Evolutionary conservation across 2,113 vertebrate genomes (phyloP), one percentile per base, ranked within the genome.

Genomic region (Rattus rattus): DNA sequence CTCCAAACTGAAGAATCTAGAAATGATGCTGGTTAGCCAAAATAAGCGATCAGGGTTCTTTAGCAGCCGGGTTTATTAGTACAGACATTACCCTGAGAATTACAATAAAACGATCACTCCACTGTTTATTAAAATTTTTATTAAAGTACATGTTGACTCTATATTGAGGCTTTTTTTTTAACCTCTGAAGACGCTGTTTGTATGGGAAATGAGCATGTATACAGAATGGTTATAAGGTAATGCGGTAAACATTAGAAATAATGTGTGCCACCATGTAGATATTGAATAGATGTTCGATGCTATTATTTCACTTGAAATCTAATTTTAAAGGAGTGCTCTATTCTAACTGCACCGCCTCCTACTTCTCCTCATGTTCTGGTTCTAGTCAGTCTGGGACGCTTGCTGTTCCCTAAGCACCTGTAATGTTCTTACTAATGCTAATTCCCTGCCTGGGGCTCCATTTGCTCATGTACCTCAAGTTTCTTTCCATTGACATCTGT

Each of bases 131-230:
- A 85, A 92, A 75, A 75, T 72, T 95, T 95, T 97, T 10, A 33
- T 83, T 80, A 81, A 92, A 81, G 39, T 39, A 54, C 94, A 54
- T 61, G 14, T 88, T 95, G 75, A 69, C 63, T 79, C 12, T 86
- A n/a, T 94, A 91, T 47, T 76, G 7, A 75, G n/a, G 63, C 49
- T 20, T 20, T 36, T 28, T 67, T 80, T 92, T 89, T 85, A 91
- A 88, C 43, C 33, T 96, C n/a, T 88, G 30, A 94, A 33, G 16
- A 96, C 47, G 28, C 47, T 92, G 63, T 88, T 94, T 96, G 87
- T 86, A 43, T 96, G 89, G 59, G 12, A 91, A 95, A 72, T 85
- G 11, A 81, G 75, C 92, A 80, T 30, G 28, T 59, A 17, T 91
- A 52, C n/a, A 52, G 81, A 73, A 52, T 76, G 22, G 16, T 91